These are phyloP conservation scores for Eupithecia exiguata DNA, from an alignment of 2,888 invertebrate genomes.

Conservation along the genomic window DNA sequence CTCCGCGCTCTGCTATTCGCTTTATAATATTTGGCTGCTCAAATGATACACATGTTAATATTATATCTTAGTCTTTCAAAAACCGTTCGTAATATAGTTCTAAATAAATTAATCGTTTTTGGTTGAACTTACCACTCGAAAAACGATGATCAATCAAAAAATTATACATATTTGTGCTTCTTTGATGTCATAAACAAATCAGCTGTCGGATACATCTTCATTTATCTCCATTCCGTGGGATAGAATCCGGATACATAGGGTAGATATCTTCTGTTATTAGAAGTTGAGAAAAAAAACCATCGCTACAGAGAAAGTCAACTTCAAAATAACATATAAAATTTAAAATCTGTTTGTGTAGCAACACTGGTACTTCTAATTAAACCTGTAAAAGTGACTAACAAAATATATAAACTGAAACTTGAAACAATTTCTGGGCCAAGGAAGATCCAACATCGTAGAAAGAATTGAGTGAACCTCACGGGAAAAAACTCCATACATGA, in stretches of 20 bases:
- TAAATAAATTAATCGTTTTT: conserved; percentile 15
- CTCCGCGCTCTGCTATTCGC: neutral
- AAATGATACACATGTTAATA: neutral
- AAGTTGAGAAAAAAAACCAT: conserved; percentile 17
- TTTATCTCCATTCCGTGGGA: conserved; percentile 22
- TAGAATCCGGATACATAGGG: conserved; percentile 12
- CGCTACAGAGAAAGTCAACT: conserved; percentile 4
- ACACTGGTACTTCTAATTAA: neutral
- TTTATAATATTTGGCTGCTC: neutral
- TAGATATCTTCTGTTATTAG: conserved; percentile 17
- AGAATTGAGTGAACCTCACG: neutral
- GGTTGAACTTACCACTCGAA: conserved; percentile 32
- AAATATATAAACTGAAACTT: neutral
- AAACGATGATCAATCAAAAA: conserved; percentile 24
- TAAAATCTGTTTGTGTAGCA: neutral
- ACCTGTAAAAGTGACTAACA: neutral
- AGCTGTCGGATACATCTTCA: conserved; percentile 26
- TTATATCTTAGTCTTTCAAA: neutral
- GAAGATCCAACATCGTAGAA: neutral
- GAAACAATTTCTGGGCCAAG: neutral
- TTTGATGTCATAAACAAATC: conserved; percentile 20
- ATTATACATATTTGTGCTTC: neutral
- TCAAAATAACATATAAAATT: conserved; percentile 2
- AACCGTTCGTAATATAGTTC: neutral
- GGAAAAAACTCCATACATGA: neutral